phyloP scores from a whole-genome alignment of 2,113 vertebrate species.

The Pterocles orientalis region DNA sequence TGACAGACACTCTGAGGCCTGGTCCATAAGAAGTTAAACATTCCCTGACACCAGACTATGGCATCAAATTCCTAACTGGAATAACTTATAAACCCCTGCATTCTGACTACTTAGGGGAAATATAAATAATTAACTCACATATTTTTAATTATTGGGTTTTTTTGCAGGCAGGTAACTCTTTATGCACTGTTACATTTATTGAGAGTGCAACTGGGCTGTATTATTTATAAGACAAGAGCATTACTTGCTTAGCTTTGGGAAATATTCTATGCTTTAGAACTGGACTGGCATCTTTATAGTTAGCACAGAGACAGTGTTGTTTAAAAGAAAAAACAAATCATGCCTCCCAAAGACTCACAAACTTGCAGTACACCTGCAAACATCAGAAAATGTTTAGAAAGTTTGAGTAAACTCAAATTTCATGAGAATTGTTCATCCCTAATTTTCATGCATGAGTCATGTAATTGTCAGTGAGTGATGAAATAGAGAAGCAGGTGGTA shows the following conservation, averaged over 20 bases:
- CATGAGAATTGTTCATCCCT: not conserved
- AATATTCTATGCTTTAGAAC: not conserved
- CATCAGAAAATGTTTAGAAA: constrained; percentile 16
- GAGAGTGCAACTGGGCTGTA: not conserved
- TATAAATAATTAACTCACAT: not conserved
- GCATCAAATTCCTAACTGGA: not conserved
- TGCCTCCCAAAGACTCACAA: not conserved
- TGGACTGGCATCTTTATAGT: not conserved
- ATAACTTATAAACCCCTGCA: not conserved
- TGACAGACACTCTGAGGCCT: not conserved
- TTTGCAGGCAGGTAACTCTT: not conserved
- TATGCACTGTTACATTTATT: not conserved
- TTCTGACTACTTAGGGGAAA: not conserved
- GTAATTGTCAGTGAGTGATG: constrained; percentile 42
- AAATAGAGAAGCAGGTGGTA: constrained; percentile 54
- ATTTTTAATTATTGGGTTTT: not conserved
- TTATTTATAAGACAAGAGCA: not conserved
- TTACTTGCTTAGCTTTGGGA: not conserved
- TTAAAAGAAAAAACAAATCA: not conserved
- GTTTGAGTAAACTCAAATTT: constrained; percentile 31
- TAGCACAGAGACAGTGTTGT: not conserved
- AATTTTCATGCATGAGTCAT: constrained; percentile 54
- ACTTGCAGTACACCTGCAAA: constrained; percentile 4
- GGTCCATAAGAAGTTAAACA: not conserved
- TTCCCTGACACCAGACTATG: not conserved